These are phyloP conservation scores for Spilarctia lutea DNA, from an alignment of 2,888 invertebrate genomes.

Conservation along the genomic window DNA sequence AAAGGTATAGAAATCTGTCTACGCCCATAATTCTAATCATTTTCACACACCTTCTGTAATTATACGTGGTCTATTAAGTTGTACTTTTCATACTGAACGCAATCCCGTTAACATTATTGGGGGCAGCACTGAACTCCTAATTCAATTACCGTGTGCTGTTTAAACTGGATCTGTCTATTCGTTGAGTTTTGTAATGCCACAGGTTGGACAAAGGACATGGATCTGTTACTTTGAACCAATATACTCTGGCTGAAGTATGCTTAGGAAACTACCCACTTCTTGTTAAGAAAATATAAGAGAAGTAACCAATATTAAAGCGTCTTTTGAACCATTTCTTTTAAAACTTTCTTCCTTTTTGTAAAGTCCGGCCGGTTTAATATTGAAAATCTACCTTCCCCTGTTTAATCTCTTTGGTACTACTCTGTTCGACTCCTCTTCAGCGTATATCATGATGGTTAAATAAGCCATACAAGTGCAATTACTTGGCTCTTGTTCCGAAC, in stretches of 20 bases:
- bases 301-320: too few species aligned
- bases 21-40: not conserved
- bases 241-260: not conserved
- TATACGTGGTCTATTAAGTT: slow-evolving; percentile 43
- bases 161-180: slow-evolving; percentile 57
- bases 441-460: not conserved
- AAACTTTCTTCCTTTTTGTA: too few species aligned
- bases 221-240: slow-evolving; percentile 27
- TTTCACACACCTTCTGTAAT: not conserved
- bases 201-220: slow-evolving; percentile 47
- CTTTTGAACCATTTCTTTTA: too few species aligned
- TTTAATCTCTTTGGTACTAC: too few species aligned
- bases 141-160: slow-evolving; percentile 70
- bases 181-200: slow-evolving; percentile 57
- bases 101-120: slow-evolving; percentile 76
- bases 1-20: not conserved
- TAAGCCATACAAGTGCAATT: not conserved
- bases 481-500: not conserved
- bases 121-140: slow-evolving; percentile 74
- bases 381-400: too few species aligned
- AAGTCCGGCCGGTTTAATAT: too few species aligned
- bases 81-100: slow-evolving; percentile 49
- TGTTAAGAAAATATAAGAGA: not conserved
- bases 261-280: not conserved
- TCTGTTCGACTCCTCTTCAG: not conserved